These are phyloP conservation scores for Lepilemur septentrionalis DNA, from an alignment of 2,797 vertebrate species.

Conservation along the genomic window DNA sequence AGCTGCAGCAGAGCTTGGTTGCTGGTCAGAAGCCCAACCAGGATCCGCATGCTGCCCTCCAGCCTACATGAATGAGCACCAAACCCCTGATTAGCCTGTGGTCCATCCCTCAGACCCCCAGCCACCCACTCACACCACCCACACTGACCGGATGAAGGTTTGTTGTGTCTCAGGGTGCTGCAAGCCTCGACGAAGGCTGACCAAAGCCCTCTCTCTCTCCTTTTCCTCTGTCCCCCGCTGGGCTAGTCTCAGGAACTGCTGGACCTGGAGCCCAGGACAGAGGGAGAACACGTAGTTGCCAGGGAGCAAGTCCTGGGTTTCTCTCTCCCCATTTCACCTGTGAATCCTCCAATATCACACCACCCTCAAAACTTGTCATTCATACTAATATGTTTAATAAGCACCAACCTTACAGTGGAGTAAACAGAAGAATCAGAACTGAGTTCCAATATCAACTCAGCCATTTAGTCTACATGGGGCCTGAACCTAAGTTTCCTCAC, in stretches of 20 bases:
- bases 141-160: constrained; percentile 90
- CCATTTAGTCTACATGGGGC: background rate
- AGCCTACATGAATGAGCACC: constrained; percentile 83
- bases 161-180: constrained; percentile 88
- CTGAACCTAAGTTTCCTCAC: constrained; percentile 17
- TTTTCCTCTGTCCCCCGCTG: constrained; percentile 87
- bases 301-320: background rate
- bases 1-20: constrained; percentile 90
- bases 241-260: constrained; percentile 86
- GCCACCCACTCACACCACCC: background rate
- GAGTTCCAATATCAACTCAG: background rate
- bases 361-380: background rate
- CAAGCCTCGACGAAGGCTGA: constrained; percentile 87
- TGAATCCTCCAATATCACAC: background rate
- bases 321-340: background rate
- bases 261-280: constrained; percentile 79
- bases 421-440: background rate
- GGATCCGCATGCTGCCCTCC: constrained; percentile 90
- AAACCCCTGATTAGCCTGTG: constrained; percentile 37
- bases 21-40: constrained; percentile 92
- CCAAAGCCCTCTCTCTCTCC: constrained; percentile 80
- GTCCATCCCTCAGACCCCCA: background rate
- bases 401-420: background rate
- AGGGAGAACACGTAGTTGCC: background rate
- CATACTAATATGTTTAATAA: background rate